phyloP scores from a whole-genome alignment of 2,113 vertebrate species.

The Pseudolaguvia tuberculata region DNA sequence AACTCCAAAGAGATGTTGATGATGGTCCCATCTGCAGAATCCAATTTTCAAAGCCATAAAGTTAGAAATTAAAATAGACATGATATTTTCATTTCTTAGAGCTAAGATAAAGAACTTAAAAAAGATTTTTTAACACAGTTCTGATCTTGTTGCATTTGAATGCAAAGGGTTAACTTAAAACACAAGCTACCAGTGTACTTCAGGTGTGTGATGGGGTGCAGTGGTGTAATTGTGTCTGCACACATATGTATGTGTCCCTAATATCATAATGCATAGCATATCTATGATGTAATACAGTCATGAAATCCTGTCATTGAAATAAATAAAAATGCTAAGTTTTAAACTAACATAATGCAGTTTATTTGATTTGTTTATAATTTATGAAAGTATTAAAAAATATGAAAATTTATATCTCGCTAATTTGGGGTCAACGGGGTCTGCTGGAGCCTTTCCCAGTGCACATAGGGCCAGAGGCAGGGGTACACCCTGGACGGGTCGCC shows the following conservation, averaged over 20 bases:
- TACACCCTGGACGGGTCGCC: too few relatives aligned
- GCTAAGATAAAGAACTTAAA: too few relatives aligned
- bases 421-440: too few relatives aligned
- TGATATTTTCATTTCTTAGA: too few relatives aligned
- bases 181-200: neutral
- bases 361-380: neutral
- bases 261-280: neutral
- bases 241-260: neutral
- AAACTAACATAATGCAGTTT: neutral
- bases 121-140: too few relatives aligned
- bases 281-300: neutral
- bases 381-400: too few relatives aligned
- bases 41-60: conserved; percentile 15
- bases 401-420: too few relatives aligned
- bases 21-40: neutral
- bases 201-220: neutral
- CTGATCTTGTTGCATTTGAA: neutral
- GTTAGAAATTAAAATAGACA: neutral
- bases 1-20: neutral
- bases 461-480: too few relatives aligned
- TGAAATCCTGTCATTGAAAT: neutral
- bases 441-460: too few relatives aligned
- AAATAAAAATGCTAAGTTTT: neutral
- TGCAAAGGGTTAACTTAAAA: neutral
- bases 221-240: neutral